Percentiles rank a stretch among this genome's conserved stretches.
These are phyloP conservation scores for Speoplatyrhinus poulsoni DNA, from an alignment of 2,113 vertebrate genomes.

Conservation along the genomic window DNA sequence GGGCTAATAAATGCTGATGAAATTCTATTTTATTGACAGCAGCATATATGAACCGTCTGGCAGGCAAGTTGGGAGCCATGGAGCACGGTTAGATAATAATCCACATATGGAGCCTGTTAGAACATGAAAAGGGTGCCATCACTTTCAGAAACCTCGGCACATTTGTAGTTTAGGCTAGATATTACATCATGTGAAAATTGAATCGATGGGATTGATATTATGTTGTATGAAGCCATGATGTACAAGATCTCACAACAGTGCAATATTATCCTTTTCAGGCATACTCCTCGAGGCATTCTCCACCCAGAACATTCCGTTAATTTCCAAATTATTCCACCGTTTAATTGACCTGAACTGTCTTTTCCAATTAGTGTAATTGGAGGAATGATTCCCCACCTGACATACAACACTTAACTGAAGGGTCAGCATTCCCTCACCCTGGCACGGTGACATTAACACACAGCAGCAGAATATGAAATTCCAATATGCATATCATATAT, in stretches of 20 bases:
- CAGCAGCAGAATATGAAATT: constrained; percentile 57
- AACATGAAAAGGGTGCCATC: constrained; percentile 40
- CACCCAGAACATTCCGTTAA: constrained; percentile 36
- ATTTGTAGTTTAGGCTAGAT: not conserved
- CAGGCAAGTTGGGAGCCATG: constrained; percentile 28
- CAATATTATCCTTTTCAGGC: constrained; percentile 31
- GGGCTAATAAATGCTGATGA: too few species aligned
- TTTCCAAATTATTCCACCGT: constrained; percentile 44
- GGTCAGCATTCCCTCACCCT: constrained; percentile 54
- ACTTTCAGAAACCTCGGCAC: constrained; percentile 19
- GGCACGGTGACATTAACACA: constrained; percentile 41
- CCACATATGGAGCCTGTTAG: constrained; percentile 26
- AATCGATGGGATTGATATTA: not conserved
- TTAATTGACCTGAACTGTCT: constrained; percentile 58
- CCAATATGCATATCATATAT: not conserved
- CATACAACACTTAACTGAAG: constrained; percentile 57
- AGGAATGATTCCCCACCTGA: constrained; percentile 64
- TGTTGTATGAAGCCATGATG: too few species aligned
- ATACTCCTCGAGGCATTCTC: constrained; percentile 39
- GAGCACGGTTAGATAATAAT: constrained; percentile 60
- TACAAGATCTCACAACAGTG: constrained; percentile 1
- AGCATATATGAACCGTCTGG: constrained; percentile 29
- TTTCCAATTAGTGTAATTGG: constrained; percentile 73
- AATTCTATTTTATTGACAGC: too few species aligned
- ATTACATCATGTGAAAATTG: too few species aligned